Conservation (phyloP, 2,888 invertebrate species). For the Diplazon laetatorius region DNA sequence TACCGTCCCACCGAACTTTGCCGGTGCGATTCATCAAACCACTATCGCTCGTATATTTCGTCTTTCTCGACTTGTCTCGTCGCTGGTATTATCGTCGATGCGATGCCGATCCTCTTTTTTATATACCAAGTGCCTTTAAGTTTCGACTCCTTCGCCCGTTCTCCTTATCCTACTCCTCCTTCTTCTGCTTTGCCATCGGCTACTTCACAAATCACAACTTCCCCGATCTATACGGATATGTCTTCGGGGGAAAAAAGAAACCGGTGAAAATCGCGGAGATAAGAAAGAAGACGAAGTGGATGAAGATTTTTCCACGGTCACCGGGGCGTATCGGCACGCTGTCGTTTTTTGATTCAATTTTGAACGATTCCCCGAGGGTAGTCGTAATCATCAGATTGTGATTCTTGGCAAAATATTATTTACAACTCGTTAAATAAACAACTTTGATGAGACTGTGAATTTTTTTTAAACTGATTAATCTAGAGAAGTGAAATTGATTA, state of each 20-base stretch:
- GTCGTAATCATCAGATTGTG: too few relatives aligned
- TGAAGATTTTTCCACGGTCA: background rate
- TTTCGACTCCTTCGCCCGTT: background rate
- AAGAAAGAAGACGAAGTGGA: conserved; percentile 22
- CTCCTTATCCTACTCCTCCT: background rate
- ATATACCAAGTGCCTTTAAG: background rate
- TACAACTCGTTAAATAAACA: too few relatives aligned
- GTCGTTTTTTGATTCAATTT: background rate
- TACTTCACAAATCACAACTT: conserved; percentile 57
- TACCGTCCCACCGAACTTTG: conserved; percentile 66
- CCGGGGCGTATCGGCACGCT: background rate
- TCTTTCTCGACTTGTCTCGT: conserved; percentile 54
- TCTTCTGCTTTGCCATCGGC: background rate
- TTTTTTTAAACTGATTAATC: too few relatives aligned
- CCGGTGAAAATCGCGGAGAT: conserved; percentile 36
- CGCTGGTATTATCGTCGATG: conserved; percentile 39
- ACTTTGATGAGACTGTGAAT: too few relatives aligned
- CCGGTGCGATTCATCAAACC: conserved; percentile 75
- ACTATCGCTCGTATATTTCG: conserved; percentile 77
- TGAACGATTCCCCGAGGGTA: too few relatives aligned
- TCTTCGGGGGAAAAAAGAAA: conserved; percentile 13
- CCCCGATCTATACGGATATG: conserved; percentile 57
- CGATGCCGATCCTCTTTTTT: conserved; percentile 20
- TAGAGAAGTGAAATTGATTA: too few relatives aligned
- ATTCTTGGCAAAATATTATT: too few relatives aligned